A percentile compares a stretch with the other conserved stretches of the same genome.
Evolutionary conservation across 1,140 invertebrate species (phyloP).

Genomic region (Theocolax elegans): DNA sequence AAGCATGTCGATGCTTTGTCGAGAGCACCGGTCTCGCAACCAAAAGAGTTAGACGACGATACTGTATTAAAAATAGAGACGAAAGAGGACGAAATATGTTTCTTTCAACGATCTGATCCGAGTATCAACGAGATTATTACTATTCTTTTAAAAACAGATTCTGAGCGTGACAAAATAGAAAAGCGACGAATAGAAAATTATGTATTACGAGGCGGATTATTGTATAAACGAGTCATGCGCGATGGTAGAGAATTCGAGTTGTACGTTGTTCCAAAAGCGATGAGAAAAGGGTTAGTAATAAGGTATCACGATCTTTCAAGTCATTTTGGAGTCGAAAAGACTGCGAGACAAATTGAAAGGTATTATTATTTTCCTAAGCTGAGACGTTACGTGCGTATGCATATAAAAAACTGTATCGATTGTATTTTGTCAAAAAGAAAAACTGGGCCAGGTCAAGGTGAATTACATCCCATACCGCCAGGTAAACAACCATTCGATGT

Average conservation of each 20-base stretch:
- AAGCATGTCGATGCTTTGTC: constrained; percentile 11
- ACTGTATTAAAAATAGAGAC: too few relatives aligned
- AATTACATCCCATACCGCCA: constrained; percentile 40
- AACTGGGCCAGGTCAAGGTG: constrained; percentile 23
- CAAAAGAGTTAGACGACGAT: too few relatives aligned
- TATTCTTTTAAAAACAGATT: constrained; percentile 14
- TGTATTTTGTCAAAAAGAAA: constrained; percentile 40
- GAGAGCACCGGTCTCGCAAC: too few relatives aligned
- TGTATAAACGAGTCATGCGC: neutral
- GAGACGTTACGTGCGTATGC: constrained; percentile 29
- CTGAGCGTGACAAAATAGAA: neutral
- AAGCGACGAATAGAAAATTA: constrained; percentile 15
- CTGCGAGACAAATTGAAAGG: neutral
- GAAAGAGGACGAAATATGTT: constrained; percentile 4
- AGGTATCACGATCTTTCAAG: neutral
- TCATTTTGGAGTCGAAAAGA: neutral
- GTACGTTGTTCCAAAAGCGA: neutral
- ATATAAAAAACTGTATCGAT: constrained; percentile 33
- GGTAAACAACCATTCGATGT: constrained; percentile 35
- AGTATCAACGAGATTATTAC: constrained; percentile 5
- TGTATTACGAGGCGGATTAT: constrained; percentile 15
- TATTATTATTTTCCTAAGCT: neutral
- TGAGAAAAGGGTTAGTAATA: neutral
- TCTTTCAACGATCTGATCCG: constrained; percentile 31
- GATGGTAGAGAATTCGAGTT: too few relatives aligned